Conservation (phyloP, 2,888 invertebrate genomes). For the Phortica magna region DNA sequence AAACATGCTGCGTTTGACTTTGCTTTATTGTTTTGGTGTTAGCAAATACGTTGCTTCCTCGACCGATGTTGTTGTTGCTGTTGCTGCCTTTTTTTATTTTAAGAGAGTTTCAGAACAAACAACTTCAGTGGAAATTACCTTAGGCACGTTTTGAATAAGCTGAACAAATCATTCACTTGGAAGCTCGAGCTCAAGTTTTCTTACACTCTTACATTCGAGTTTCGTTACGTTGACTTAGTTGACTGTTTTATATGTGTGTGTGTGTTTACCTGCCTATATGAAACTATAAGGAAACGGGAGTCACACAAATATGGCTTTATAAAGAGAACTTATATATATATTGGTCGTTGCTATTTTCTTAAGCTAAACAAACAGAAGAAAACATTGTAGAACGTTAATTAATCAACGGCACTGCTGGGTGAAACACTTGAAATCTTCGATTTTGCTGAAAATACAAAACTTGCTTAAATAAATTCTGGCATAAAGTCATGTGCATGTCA, state of each 20-base stretch:
- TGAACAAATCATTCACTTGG: neutral
- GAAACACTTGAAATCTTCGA: neutral
- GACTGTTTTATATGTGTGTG: neutral
- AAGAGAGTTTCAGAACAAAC: constrained; percentile 71
- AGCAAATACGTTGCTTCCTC: constrained; percentile 46
- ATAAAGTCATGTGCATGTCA: neutral
- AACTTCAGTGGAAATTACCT: constrained; percentile 70
- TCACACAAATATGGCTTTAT: constrained; percentile 2
- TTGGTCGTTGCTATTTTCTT: constrained; percentile 60
- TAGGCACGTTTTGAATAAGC: constrained; percentile 48
- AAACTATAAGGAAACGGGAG: neutral
- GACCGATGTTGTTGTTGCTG: neutral
- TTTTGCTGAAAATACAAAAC: neutral
- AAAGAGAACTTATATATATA: constrained; percentile 14
- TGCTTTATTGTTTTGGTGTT: constrained; percentile 28
- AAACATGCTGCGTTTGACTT: neutral
- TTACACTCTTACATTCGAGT: constrained; percentile 35
- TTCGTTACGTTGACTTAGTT: constrained; percentile 51
- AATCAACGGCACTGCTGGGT: constrained; percentile 64
- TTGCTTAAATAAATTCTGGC: neutral
- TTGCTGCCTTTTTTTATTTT: constrained; percentile 27
- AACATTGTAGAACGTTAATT: constrained; percentile 67
- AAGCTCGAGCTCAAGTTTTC: constrained; percentile 40
- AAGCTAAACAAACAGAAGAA: constrained; percentile 61
- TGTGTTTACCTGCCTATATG: neutral